Base-by-base conservation (phyloP, 2,797 vertebrate species). In the Notoglanidium macrostoma region DNA sequence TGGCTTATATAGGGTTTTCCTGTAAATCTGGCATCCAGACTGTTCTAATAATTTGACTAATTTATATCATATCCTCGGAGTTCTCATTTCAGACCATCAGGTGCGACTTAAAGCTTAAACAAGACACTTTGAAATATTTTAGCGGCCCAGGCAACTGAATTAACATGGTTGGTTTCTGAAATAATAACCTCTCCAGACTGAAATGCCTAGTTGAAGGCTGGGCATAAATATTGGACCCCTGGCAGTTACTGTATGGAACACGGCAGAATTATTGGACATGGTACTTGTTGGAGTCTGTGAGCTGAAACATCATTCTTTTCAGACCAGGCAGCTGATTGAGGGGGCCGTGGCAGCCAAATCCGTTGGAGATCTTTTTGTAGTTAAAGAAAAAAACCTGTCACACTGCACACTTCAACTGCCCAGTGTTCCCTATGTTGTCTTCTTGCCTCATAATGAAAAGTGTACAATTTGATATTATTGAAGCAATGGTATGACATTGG, bases 251-350 rank as follows among this genome's bases (percentile, higher is more conserved):
- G 57, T 44, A 63, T 80, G 57, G 35, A 61, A 15, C 12, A n/a
- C n/a, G 78, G 55, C 57, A 61, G 57, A 80, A 80, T 63, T 80
- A 44, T 61, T 80, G 78, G n/a, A 12, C 35, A 46, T 44, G 35
- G 78, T 80, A 61, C 32, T 77, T 55, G n/a, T 29, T 54, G 74
- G 32, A 70, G 85, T 11, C 85, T 57, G 63, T 80, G 54, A 67
- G 76, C 73, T 86, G 74, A 86, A 86, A n/a, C 73, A 26, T 70
- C 44, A 19, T n/a, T 65, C 79, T 65, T 82, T 83, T 67, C 54
- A 67, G 26, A 51, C 63, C 61, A 68, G 46, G 63, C 81, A 67
- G 63, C 81, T 83, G 63, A 80, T 80, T 51, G 46, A 83, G 63
- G 63, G 46, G n/a, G 46, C 46, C 32, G 80, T 23, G 61, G 15